phyloP scores from a whole-genome alignment of 1,140 invertebrate genomes.

The Helicoverpa armigera region DNA sequence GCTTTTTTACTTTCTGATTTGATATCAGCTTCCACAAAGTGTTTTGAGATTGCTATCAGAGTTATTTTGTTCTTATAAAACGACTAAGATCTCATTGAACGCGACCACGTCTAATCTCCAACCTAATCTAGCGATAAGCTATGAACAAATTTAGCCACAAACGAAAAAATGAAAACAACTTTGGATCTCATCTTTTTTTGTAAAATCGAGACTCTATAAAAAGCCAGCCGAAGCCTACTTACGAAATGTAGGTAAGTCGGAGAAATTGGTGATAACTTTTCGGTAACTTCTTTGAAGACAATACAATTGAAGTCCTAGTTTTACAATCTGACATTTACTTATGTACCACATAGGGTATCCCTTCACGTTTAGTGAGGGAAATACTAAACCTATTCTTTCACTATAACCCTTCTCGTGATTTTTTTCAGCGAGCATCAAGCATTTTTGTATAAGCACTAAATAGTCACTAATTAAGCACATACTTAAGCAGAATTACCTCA shows the following conservation, averaged over 20 bases:
- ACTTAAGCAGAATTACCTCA: slow-evolving; percentile 2
- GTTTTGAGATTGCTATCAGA: slow-evolving; percentile 11
- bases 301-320: slow-evolving; percentile 1
- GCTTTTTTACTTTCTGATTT: not conserved
- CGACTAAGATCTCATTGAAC: slow-evolving; percentile 18
- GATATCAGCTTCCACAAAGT: slow-evolving; percentile 14
- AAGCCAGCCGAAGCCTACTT: slow-evolving; percentile 46
- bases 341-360: too few relatives aligned
- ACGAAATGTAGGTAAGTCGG: slow-evolving; percentile 49
- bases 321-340: not conserved
- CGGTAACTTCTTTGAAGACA: slow-evolving; percentile 12
- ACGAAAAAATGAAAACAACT: slow-evolving; percentile 31
- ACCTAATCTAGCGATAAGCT: slow-evolving; percentile 47
- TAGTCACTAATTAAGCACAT: slow-evolving; percentile 5
- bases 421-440: not conserved
- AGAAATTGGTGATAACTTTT: slow-evolving; percentile 37
- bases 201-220: slow-evolving; percentile 29
- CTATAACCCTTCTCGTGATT: not conserved
- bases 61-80: slow-evolving; percentile 28
- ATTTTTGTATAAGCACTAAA: not conserved
- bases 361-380: not conserved
- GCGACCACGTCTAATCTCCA: slow-evolving; percentile 44
- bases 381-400: not conserved
- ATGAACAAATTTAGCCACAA: slow-evolving; percentile 40
- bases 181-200: slow-evolving; percentile 36